These are phyloP conservation scores for Ennomos erosarius DNA, from an alignment of 2,888 invertebrate genomes.

Conservation along the genomic window DNA sequence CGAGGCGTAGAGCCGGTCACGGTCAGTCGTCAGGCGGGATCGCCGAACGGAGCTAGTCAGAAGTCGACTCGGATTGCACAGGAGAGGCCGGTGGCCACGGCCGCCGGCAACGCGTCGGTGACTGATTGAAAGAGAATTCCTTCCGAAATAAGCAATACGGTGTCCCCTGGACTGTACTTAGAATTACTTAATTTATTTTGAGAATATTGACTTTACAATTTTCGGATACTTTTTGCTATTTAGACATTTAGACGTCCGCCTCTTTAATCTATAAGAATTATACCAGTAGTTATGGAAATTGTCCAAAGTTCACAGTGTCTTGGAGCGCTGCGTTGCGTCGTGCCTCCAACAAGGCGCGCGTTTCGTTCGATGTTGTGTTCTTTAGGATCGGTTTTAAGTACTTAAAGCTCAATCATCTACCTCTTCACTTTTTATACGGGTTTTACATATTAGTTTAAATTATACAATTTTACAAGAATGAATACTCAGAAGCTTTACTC, in stretches of 20 bases:
- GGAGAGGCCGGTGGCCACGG: slow-evolving; percentile 57
- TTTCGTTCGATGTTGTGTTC: slow-evolving; percentile 66
- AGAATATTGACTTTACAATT: slow-evolving; percentile 79
- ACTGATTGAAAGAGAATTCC: slow-evolving; percentile 76
- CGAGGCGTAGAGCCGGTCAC: slow-evolving; percentile 61
- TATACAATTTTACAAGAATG: slow-evolving; percentile 84
- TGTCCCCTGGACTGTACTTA: slow-evolving; percentile 83
- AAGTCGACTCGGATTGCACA: slow-evolving; percentile 64
- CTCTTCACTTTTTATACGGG: slow-evolving; percentile 85
- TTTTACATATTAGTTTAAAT: slow-evolving; percentile 84
- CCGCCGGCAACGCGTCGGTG: slow-evolving; percentile 75
- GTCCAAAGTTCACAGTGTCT: slow-evolving; percentile 54
- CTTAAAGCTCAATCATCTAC: slow-evolving; percentile 84
- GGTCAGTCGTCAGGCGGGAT: slow-evolving; percentile 55
- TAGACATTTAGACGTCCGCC: slow-evolving; percentile 81
- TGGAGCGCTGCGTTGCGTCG: slow-evolving; percentile 47
- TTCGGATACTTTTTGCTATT: slow-evolving; percentile 78
- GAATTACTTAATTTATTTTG: slow-evolving; percentile 84
- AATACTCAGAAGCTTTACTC: slow-evolving; percentile 85
- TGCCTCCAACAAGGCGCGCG: slow-evolving; percentile 44
- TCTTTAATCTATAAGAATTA: slow-evolving; percentile 76
- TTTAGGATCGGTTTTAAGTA: slow-evolving; percentile 80
- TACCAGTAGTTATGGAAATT: slow-evolving; percentile 61
- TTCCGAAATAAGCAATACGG: slow-evolving; percentile 76
- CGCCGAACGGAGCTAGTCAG: slow-evolving; percentile 65